Conservation (phyloP, 2,888 invertebrate genomes). For the Synergus laeviventris region DNA sequence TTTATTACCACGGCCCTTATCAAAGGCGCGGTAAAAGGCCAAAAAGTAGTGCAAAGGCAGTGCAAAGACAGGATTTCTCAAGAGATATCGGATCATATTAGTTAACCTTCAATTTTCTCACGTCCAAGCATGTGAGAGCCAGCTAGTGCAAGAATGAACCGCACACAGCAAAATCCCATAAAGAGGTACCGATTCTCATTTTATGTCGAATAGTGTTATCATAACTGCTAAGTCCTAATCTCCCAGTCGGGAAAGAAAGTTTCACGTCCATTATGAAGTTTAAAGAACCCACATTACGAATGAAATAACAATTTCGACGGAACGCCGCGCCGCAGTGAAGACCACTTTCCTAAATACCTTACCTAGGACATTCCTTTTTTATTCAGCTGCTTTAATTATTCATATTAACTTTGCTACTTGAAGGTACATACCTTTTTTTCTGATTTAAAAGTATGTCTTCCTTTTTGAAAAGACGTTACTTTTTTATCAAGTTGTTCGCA, state of each 20-base stretch:
- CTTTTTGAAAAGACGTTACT: not conserved
- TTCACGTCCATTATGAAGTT: not conserved
- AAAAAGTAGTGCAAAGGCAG: too few species aligned
- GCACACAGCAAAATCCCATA: not conserved
- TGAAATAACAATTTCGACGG: not conserved
- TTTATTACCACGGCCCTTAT: not conserved
- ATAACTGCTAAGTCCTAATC: not conserved
- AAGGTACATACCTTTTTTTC: not conserved
- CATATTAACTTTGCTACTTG: not conserved
- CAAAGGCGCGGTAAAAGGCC: too few species aligned
- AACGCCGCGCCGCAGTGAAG: not conserved
- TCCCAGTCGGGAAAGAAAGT: not conserved
- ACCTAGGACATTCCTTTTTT: not conserved
- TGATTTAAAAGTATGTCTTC: not conserved
- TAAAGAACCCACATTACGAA: not conserved
- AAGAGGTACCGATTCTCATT: constrained; percentile 4
- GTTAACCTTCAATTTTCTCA: constrained; percentile 9
- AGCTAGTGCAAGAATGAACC: constrained; percentile 2
- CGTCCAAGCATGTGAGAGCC: not conserved
- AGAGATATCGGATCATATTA: not conserved
- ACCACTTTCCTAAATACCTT: not conserved
- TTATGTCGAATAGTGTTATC: not conserved
- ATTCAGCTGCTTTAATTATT: not conserved
- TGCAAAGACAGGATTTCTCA: not conserved
- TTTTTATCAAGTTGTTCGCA: too few species aligned